Evolutionary conservation across 2,113 vertebrate genomes (phyloP).

Genomic region (Syngnathus typhle): DNA sequence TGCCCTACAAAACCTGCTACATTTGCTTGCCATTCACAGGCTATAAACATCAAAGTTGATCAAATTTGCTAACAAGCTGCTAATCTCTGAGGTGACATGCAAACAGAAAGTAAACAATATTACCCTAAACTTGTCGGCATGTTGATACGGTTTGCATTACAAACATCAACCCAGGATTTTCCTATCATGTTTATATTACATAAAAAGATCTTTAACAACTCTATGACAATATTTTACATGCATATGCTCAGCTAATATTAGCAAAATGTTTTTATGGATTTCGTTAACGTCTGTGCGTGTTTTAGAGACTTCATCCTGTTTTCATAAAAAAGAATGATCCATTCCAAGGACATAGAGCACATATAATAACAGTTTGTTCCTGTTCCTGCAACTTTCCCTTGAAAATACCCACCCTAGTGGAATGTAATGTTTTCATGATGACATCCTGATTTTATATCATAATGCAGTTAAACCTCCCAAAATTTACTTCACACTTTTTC

Average conservation of each 20-base stretch:
- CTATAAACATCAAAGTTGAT: no score
- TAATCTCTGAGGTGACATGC: no score
- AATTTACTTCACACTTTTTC: background rate
- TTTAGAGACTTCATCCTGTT: conserved; percentile 43
- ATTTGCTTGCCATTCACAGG: background rate
- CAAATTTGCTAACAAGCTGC: no score
- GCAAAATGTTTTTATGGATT: background rate
- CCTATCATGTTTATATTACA: background rate
- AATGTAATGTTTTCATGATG: background rate
- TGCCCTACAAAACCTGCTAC: background rate
- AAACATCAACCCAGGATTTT: background rate
- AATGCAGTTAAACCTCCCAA: background rate
- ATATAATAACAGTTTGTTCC: conserved; percentile 21
- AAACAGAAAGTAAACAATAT: no score
- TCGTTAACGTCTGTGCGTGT: background rate
- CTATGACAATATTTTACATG: background rate
- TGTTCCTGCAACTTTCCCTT: conserved; percentile 18
- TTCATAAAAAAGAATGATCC: conserved; percentile 29
- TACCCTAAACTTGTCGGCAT: background rate
- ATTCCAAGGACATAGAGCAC: conserved; percentile 21
- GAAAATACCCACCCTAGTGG: conserved; percentile 10
- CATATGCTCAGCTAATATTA: background rate
- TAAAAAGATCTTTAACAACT: background rate
- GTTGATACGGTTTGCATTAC: background rate
- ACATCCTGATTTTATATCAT: background rate